Base-by-base conservation (phyloP, 2,888 invertebrate genomes). In the Galerucella pusilla region DNA sequence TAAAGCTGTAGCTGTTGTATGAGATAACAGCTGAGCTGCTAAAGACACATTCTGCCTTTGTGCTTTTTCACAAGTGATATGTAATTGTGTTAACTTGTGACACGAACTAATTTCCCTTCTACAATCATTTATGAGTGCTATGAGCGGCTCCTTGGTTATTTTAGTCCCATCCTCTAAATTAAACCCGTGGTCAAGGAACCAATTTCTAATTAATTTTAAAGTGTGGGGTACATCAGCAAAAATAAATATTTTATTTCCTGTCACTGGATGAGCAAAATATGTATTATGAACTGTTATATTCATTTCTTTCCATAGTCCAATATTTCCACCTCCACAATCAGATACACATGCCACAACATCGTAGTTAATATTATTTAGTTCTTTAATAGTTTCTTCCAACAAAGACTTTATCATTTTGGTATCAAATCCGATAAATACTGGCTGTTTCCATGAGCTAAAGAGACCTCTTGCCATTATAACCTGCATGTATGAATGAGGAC, bases 311-410 rank as follows among this genome's bases (percentile, higher is more conserved):
- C 83, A 84, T 10, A 84, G 68, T 57, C 82, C 79, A 49, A 80
- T 65, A 76, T 83, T 84, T 28, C 79, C 74, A 16, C 80, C 80
- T 14, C 83, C 84, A 78, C 81, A 83, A 74, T 84, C 81, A n/a
- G 74, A 78, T 0, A 81, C 81, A 76, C 80, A 81, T 0, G 81
- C 83, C 10, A 85, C 82, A 16, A 84, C 9, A 59, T 65, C 65
- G 60, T 69, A n/a, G 35, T 35, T 35, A 35, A 35, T 35, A 6
- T 35, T 5, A 35, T 35, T 5, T 35, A 35, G 35, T 6, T 35
- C 6, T 35, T 35, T 6, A 6, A 35, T 35, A 6, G 35, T 6
- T 35, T 35, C 35, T 35, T 35, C 35, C 6, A 35, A 35, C 35
- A 35, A 5, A 35, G 35, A 35, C 20, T 20, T 1, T 35, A 6